A percentile compares a stretch with the other conserved stretches of the same genome.
phyloP scores from a whole-genome alignment of 1,140 invertebrate species.

The Lordiphosa collinella region DNA sequence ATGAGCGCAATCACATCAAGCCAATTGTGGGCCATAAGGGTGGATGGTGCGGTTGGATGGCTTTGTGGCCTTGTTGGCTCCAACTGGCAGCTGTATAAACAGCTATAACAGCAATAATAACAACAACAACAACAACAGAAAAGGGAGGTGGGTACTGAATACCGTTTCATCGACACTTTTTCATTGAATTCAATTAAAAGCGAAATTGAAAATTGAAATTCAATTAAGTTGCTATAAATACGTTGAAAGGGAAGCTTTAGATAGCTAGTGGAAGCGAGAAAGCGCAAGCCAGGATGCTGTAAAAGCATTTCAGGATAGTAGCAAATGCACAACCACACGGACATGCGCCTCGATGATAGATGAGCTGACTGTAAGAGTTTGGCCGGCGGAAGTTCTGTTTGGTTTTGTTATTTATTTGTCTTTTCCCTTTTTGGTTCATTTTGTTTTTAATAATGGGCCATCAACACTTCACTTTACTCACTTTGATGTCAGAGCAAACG shows the following conservation, averaged over 20 bases:
- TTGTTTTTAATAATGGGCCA: conserved; percentile 45
- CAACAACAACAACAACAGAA: conserved; percentile 56
- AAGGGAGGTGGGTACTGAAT: conserved; percentile 35
- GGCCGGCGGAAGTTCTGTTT: conserved; percentile 17
- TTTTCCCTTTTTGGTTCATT: conserved; percentile 7
- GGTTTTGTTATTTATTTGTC: conserved; percentile 6
- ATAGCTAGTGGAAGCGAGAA: neutral
- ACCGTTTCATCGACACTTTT: conserved; percentile 73
- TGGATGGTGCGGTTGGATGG: neutral
- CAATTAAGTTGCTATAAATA: conserved; percentile 76
- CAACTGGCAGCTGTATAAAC: conserved; percentile 32
- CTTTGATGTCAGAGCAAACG: conserved; percentile 19
- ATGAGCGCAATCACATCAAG: conserved; percentile 62
- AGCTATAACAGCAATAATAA: conserved; percentile 52
- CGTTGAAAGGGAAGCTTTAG: conserved; percentile 15
- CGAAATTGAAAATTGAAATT: conserved; percentile 77
- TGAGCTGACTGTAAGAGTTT: conserved; percentile 33
- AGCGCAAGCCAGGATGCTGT: conserved; percentile 20
- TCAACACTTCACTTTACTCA: conserved; percentile 45
- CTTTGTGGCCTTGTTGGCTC: conserved; percentile 53
- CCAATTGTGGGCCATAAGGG: conserved; percentile 43
- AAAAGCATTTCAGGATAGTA: conserved; percentile 43
- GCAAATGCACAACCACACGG: conserved; percentile 13
- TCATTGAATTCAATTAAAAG: conserved; percentile 77
- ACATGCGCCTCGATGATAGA: conserved; percentile 52